A percentile compares a stretch with the other conserved stretches of the same genome.
These are phyloP conservation scores for Dolichomitus sp. DNA, from an alignment of 2,888 invertebrate species.

Conservation along the genomic window DNA sequence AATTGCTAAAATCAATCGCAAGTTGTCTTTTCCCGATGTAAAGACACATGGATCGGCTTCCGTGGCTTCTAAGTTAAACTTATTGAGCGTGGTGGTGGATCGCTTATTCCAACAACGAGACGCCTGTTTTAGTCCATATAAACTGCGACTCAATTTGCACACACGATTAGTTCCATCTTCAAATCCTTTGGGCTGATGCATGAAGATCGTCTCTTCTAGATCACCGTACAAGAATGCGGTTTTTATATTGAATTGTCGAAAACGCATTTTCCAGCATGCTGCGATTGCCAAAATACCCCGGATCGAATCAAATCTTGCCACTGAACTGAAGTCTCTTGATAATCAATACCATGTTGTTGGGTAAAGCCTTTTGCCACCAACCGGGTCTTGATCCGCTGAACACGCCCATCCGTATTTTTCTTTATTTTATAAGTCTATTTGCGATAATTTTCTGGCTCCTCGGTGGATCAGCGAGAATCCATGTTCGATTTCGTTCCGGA, in stretches of 20 bases:
- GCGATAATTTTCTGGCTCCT: constrained; percentile 53
- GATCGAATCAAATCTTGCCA: constrained; percentile 74
- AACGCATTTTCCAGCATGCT: constrained; percentile 66
- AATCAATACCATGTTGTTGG: constrained; percentile 74
- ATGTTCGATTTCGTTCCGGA: constrained; percentile 47
- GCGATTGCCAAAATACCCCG: constrained; percentile 72
- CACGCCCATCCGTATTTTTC: constrained; percentile 42
- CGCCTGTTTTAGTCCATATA: constrained; percentile 78
- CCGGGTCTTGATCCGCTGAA: constrained; percentile 72
- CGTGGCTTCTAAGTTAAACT: constrained; percentile 67
- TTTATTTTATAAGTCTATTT: too few relatives aligned
- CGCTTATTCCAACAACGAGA: constrained; percentile 75
- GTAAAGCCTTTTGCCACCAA: constrained; percentile 73
- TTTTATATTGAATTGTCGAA: constrained; percentile 76
- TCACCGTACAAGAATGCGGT: constrained; percentile 78
- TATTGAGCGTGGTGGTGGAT: constrained; percentile 68
- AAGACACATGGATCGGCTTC: constrained; percentile 74
- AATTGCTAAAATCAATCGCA: constrained; percentile 56
- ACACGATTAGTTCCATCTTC: constrained; percentile 56
- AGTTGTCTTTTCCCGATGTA: constrained; percentile 29
- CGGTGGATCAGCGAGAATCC: constrained; percentile 39
- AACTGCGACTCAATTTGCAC: constrained; percentile 71
- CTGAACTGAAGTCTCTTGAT: constrained; percentile 78
- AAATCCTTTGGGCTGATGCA: constrained; percentile 75
- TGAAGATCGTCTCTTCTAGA: constrained; percentile 77